phyloP scores from a whole-genome alignment of 2,888 invertebrate species.

The Aporophyla lueneburgensis region DNA sequence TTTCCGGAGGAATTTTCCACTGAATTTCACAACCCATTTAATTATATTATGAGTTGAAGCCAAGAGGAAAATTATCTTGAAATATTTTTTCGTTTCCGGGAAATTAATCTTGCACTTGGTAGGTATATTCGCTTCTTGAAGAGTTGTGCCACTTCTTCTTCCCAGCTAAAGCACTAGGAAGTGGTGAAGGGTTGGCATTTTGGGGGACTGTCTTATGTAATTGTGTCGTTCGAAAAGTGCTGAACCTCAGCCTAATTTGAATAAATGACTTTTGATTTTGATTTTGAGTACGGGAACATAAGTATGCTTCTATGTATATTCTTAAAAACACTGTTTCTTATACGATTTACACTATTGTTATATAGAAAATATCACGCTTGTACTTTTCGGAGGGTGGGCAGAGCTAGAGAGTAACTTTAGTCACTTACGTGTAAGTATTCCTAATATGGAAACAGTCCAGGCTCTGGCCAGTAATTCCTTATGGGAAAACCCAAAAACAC shows the following conservation, averaged over 20 bases:
- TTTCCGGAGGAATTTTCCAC: slow-evolving; percentile 5
- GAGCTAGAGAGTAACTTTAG: neutral
- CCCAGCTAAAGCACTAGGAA: no score
- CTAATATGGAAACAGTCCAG: neutral
- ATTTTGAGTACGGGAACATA: no score
- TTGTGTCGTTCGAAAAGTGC: no score
- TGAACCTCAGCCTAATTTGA: no score
- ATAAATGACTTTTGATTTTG: no score
- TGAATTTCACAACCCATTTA: slow-evolving; percentile 11
- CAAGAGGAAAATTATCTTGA: neutral
- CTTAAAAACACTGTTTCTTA: no score
- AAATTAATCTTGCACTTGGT: neutral
- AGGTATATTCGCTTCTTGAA: neutral
- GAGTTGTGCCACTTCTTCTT: no score
- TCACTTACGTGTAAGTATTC: neutral
- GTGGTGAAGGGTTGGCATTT: no score
- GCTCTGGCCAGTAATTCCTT: neutral
- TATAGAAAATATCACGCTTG: neutral
- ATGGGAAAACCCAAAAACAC: no score
- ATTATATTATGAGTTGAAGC: neutral
- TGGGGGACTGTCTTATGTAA: no score
- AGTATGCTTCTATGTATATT: no score
- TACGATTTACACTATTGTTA: neutral
- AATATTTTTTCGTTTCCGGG: neutral
- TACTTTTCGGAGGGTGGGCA: neutral